Evolutionary conservation across 2,113 vertebrate genomes (phyloP).

Genomic region (Saccopteryx leptura): DNA sequence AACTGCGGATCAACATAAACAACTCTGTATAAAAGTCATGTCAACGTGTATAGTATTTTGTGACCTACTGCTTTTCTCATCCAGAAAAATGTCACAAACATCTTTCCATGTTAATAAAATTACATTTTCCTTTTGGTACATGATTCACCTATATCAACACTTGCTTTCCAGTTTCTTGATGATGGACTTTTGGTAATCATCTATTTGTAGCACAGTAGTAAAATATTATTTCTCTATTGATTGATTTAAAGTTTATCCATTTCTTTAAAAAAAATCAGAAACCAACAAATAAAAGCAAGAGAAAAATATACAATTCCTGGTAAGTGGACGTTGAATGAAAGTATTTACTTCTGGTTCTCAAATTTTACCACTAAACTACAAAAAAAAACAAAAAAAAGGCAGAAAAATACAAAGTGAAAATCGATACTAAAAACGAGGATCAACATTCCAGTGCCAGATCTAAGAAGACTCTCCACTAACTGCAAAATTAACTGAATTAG

Average conservation of each 20-base stretch:
- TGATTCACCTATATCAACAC: neutral
- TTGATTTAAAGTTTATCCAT: neutral
- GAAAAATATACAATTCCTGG: neutral
- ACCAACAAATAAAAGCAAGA: neutral
- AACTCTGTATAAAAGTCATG: neutral
- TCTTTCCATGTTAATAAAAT: constrained; percentile 16
- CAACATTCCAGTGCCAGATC: neutral
- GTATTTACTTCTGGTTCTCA: neutral
- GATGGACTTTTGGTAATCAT: neutral
- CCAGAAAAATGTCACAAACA: constrained; percentile 12
- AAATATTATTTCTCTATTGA: neutral
- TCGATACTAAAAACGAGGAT: neutral
- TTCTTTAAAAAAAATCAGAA: neutral
- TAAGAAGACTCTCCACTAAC: neutral
- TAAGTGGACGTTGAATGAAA: constrained; percentile 8
- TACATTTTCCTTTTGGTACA: neutral
- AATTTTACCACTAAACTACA: constrained; percentile 25
- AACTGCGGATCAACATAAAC: neutral
- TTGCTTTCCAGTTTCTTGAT: constrained; percentile 8
- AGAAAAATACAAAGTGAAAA: constrained; percentile 27
- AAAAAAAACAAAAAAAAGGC: neutral
- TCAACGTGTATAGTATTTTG: neutral
- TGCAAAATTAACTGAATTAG: neutral
- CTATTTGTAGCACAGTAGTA: constrained; percentile 5
- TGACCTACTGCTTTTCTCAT: neutral